A percentile compares a stretch with the other conserved stretches of the same genome.
Conservation (phyloP, 2,797 vertebrate genomes). For the Enteromius radiatus region DNA sequence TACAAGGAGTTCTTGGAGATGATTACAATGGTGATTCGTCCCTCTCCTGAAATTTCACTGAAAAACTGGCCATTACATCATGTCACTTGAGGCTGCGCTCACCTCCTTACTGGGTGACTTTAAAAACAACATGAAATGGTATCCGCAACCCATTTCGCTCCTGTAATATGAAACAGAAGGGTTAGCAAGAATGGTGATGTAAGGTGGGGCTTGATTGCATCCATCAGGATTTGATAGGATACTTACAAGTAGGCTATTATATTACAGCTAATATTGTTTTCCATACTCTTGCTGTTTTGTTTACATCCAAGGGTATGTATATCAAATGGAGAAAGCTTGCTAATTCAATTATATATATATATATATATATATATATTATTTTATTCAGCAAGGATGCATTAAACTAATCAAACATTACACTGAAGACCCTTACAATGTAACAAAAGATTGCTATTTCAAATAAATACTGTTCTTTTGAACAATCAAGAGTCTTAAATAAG, state of each 20-base stretch:
- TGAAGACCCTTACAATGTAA: not conserved
- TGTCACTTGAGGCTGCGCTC: slow-evolving; percentile 50
- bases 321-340: not conserved
- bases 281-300: not conserved
- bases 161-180: not conserved
- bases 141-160: not conserved
- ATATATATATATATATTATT: not conserved
- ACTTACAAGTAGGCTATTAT: not conserved
- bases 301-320: not conserved
- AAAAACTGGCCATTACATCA: slow-evolving; percentile 70
- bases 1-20: slow-evolving; percentile 41
- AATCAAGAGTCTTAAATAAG: not conserved
- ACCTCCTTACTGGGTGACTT: slow-evolving; percentile 27
- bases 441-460: not conserved
- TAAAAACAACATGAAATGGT: slow-evolving; percentile 39
- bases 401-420: not conserved
- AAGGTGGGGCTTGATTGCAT: not conserved
- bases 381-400: not conserved
- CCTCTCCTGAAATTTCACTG: slow-evolving; percentile 63
- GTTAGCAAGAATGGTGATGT: not conserved
- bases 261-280: slow-evolving; percentile 7
- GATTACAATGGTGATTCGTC: slow-evolving; percentile 32
- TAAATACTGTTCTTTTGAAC: not conserved
- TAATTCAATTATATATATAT: no score
- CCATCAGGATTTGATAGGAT: slow-evolving; percentile 2